Evolutionary conservation across 2,888 invertebrate species (phyloP).

Genomic region (Helleia helle): DNA sequence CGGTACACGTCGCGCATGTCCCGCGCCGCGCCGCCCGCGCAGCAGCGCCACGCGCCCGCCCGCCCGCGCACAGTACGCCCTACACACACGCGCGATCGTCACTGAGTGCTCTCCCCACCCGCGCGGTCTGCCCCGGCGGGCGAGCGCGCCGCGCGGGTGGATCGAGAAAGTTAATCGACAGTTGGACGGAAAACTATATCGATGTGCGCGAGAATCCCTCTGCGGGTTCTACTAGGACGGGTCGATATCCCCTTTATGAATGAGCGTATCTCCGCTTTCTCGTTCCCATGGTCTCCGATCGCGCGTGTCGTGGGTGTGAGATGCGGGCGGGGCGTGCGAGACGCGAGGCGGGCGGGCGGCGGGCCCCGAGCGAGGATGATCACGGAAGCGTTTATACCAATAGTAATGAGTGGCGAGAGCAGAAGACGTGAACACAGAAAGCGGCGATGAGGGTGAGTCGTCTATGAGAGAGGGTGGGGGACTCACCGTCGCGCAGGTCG

Average conservation of each 20-base stretch:
- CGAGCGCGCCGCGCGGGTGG: background rate
- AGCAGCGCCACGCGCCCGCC: slow-evolving; percentile 24
- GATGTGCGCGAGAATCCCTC: background rate
- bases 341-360: background rate
- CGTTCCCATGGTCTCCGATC: background rate
- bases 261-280: background rate
- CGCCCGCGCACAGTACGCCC: slow-evolving; percentile 23
- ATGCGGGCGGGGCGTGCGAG: background rate
- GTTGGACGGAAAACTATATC: background rate
- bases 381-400: slow-evolving; percentile 1
- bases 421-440: background rate
- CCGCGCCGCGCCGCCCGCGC: slow-evolving; percentile 30
- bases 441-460: background rate
- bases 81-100: slow-evolving; percentile 22
- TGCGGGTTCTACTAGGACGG: background rate
- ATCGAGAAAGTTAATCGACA: background rate
- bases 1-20: slow-evolving; percentile 76
- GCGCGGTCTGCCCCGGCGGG: background rate
- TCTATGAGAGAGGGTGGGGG: background rate
- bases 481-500: slow-evolving; percentile 90
- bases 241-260: background rate
- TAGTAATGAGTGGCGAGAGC: slow-evolving; percentile 1
- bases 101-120: background rate
- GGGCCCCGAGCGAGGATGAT: background rate
- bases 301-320: slow-evolving; percentile 1